These are phyloP conservation scores for Grapholita molesta DNA, from an alignment of 1,140 invertebrate species.

Conservation along the genomic window DNA sequence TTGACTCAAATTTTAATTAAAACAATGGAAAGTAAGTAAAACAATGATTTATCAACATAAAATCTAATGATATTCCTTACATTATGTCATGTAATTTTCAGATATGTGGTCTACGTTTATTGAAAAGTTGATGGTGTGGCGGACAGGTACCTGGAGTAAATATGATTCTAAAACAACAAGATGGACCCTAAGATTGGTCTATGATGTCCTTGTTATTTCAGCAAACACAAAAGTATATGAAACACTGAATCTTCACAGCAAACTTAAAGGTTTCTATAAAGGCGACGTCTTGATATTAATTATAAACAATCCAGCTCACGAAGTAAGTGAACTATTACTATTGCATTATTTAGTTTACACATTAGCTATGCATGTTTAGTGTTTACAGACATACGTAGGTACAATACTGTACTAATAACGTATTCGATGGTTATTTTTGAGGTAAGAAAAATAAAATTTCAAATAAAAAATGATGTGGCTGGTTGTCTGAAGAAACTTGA, in stretches of 20 bases:
- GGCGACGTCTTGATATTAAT: constrained; percentile 55
- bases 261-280: constrained; percentile 65
- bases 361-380: constrained; percentile 7
- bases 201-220: constrained; percentile 55
- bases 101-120: constrained; percentile 37
- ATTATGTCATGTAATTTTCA: constrained; percentile 18
- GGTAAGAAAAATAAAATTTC: constrained; percentile 61
- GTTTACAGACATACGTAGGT: no score
- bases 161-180: constrained; percentile 30
- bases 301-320: constrained; percentile 25
- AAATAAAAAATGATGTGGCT: constrained; percentile 41
- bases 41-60: neutral
- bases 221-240: constrained; percentile 50
- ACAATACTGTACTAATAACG: no score
- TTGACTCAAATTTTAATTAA: neutral
- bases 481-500: constrained; percentile 37
- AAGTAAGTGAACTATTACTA: constrained; percentile 29
- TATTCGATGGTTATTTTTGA: constrained; percentile 22
- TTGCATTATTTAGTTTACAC: neutral
- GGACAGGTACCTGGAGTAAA: constrained; percentile 46
- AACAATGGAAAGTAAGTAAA: neutral
- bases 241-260: constrained; percentile 48
- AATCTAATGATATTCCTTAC: neutral
- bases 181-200: constrained; percentile 42
- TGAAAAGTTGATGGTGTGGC: constrained; percentile 56